Evolutionary conservation across 2,113 vertebrate genomes (phyloP).

Genomic region (Monopterus albus): DNA sequence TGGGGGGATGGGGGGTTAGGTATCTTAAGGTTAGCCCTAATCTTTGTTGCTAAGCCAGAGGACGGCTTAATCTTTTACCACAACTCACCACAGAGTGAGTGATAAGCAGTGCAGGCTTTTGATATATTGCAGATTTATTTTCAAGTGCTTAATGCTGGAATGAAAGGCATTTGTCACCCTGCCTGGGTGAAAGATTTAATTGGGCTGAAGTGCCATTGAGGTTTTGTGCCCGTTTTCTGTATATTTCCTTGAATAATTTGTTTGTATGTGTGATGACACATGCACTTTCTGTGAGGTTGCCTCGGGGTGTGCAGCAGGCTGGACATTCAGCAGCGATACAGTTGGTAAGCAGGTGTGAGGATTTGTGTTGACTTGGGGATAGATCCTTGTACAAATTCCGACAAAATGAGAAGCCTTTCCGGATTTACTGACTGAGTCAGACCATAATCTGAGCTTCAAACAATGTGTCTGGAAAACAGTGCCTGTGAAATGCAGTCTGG

Average conservation of each 20-base stretch:
- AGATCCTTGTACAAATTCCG: slow-evolving; percentile 21
- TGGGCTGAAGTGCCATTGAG: slow-evolving; percentile 22
- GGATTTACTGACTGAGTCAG: slow-evolving; percentile 22
- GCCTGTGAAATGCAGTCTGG: slow-evolving; percentile 1
- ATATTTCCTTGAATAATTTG: slow-evolving; percentile 20
- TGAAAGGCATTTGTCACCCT: slow-evolving; percentile 54
- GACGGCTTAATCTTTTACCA: slow-evolving; percentile 51
- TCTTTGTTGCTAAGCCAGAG: slow-evolving; percentile 54
- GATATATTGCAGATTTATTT: slow-evolving; percentile 50
- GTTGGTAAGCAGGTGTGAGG: slow-evolving; percentile 29
- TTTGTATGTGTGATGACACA: slow-evolving; percentile 27
- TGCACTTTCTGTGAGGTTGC: background rate
- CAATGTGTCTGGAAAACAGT: slow-evolving; percentile 3
- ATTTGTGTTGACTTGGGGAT: slow-evolving; percentile 33
- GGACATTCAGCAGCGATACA: slow-evolving; percentile 9
- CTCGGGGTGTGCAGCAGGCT: slow-evolving; percentile 5
- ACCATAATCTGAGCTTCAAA: background rate
- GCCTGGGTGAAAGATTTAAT: slow-evolving; percentile 30
- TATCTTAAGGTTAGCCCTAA: slow-evolving; percentile 57
- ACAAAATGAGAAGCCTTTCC: background rate
- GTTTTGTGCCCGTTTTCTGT: slow-evolving; percentile 50
- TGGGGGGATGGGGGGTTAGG: slow-evolving; percentile 48
- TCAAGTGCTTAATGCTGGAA: slow-evolving; percentile 44
- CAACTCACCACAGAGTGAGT: slow-evolving; percentile 43
- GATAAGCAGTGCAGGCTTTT: slow-evolving; percentile 40